A percentile compares a stretch with the other conserved stretches of the same genome.
Evolutionary conservation across 2,113 vertebrate genomes (phyloP).

Genomic region (Mesitornis unicolor): DNA sequence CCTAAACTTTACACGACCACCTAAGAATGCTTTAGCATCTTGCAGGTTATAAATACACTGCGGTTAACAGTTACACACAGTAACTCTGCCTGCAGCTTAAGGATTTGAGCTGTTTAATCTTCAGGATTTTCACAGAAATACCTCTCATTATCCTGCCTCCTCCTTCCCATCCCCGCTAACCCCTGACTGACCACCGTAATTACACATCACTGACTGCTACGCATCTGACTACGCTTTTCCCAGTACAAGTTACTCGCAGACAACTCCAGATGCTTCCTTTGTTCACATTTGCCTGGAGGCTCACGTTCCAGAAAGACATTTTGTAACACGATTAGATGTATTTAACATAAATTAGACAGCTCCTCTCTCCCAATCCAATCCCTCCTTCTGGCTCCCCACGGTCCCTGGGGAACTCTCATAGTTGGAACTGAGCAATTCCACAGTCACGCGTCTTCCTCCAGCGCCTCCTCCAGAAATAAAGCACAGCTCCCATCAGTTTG

Average conservation of each 20-base stretch:
- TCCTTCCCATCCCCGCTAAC: not conserved
- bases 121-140: not conserved
- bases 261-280: not conserved
- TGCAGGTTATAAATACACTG: not conserved
- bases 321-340: not conserved
- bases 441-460: not conserved
- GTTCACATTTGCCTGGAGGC: not conserved
- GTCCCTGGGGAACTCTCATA: not conserved
- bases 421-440: not conserved
- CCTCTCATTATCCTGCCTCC: not conserved
- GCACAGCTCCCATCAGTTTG: not conserved
- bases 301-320: not conserved
- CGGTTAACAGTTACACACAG: not conserved
- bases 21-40: not conserved
- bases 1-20: not conserved
- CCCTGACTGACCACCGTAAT: too few species aligned
- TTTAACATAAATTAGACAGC: constrained; percentile 9
- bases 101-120: not conserved
- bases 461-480: not conserved
- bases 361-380: constrained; percentile 1
- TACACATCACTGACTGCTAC: not conserved
- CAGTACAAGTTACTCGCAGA: not conserved
- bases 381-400: not conserved
- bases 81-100: not conserved
- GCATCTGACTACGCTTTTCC: not conserved